Base-by-base conservation (phyloP, 2,888 invertebrate species). In the Pogonocherus hispidulus region DNA sequence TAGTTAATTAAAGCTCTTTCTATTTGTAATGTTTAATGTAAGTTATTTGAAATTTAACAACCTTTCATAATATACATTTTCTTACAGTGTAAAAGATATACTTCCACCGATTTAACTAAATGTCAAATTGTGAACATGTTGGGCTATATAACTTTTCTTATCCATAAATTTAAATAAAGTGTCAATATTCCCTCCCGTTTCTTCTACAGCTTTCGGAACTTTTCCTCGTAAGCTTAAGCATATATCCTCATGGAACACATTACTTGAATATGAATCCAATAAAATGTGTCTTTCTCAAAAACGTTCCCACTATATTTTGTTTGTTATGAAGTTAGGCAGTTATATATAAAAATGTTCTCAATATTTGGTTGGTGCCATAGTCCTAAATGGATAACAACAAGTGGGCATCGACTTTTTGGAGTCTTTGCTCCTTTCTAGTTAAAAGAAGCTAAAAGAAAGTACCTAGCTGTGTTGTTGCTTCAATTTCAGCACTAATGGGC, bases 131-230 rank as follows among this genome's bases (percentile, higher is more conserved):
- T 23, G 27, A 59, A 59, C 47, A 47, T 46, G 22, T 35, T 20
- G 47, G 19, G 47, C 23, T 14, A 23, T 73, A 70, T 70, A 73
- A 73, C 70, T 73, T 69, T 67, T 70, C 70, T 63, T 66, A 56
- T 63, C 69, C 69, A 70, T 73, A 73, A 66, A 73, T 66, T 68
- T 66, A 62, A n/a, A 67, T 73, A 70, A 69, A 68, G 69, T 69
- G 67, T 70, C 72, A 67, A 73, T 70, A 73, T 73, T 73, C 60
- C 64, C 54, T 52, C 70, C 66, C 54, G 44, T 69, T 69, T 55
- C 64, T 55, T 46, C 35, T 37, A 44, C 57, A 66, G 59, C 66
- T 70, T 60, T 27, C 20, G 60, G 66, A 64, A 69, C 64, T 71
- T 65, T 67, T 47, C 44, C 63, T 60, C 64, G 64, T 71, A 63